Conservation (phyloP, 2,888 invertebrate species). For the Caenorhabditis auriculariae region DNA sequence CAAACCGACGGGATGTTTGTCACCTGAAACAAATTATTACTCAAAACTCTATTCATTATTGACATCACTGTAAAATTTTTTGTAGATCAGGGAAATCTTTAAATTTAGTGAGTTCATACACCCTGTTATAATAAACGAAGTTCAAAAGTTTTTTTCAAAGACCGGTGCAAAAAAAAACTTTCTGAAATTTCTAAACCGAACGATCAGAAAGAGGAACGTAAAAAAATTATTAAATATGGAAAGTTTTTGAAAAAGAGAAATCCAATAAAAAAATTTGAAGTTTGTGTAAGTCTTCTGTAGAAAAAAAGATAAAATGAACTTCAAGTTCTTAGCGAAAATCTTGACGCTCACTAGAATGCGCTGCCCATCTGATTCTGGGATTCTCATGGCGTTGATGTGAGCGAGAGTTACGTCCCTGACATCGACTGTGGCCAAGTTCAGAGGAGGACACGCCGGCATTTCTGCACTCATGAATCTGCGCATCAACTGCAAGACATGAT, state of each 20-base stretch:
- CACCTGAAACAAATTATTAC: slow-evolving; percentile 16
- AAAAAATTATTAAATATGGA: too few relatives aligned
- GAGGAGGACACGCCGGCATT: slow-evolving; percentile 63
- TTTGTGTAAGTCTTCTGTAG: too few relatives aligned
- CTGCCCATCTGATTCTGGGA: slow-evolving; percentile 66
- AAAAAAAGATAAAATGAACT: too few relatives aligned
- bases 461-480: slow-evolving; percentile 54
- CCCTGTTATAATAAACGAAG: not conserved
- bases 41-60: not conserved
- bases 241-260: too few relatives aligned
- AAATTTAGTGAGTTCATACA: not conserved
- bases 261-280: too few relatives aligned
- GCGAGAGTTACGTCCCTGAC: slow-evolving; percentile 69
- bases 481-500: slow-evolving; percentile 43
- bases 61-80: too few relatives aligned
- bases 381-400: slow-evolving; percentile 67
- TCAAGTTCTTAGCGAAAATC: too few relatives aligned
- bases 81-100: too few relatives aligned
- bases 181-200: too few relatives aligned
- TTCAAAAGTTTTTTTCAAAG: too few relatives aligned
- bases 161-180: too few relatives aligned
- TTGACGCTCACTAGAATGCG: slow-evolving; percentile 64
- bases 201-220: too few relatives aligned
- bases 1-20: slow-evolving; percentile 63
- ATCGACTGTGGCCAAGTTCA: slow-evolving; percentile 67